Conservation (phyloP, 30 jellyfish, hydroid and myxozoan species). For the Pelagia noctiluca region DNA sequence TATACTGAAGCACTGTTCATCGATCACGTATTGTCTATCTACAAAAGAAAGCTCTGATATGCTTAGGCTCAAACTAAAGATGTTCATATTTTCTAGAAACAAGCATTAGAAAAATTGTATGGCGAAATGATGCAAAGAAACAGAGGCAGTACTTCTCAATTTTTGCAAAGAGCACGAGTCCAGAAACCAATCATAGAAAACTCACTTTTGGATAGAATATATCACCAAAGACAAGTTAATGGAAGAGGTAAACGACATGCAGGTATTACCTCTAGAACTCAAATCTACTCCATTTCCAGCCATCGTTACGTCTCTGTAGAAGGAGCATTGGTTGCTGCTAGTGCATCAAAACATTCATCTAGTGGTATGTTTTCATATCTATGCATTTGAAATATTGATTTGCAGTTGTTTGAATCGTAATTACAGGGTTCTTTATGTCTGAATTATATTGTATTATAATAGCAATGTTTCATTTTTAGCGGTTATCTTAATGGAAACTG, state of each 20-base stretch:
- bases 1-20: too few species aligned
- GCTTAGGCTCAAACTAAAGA: too few species aligned
- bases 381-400: not conserved
- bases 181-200: not conserved
- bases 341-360: constrained; percentile 33
- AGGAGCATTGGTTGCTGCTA: constrained; percentile 33
- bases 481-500: constrained; percentile 45
- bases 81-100: constrained; percentile 41
- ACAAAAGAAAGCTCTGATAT: too few species aligned
- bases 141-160: not conserved
- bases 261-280: constrained; percentile 39
- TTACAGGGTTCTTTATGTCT: not conserved
- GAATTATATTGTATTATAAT: too few species aligned
- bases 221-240: constrained; percentile 15
- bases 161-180: not conserved
- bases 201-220: constrained; percentile 2
- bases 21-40: too few species aligned
- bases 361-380: constrained; percentile 31
- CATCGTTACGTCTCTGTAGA: constrained; percentile 39
- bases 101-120: constrained; percentile 56
- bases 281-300: constrained; percentile 52
- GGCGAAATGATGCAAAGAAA: constrained; percentile 37
- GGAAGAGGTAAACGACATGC: not conserved
- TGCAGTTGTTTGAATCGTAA: not conserved
- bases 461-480: too few species aligned